phyloP scores from a whole-genome alignment of 2,797 vertebrate species.

The Dromococcyx pavoninus region DNA sequence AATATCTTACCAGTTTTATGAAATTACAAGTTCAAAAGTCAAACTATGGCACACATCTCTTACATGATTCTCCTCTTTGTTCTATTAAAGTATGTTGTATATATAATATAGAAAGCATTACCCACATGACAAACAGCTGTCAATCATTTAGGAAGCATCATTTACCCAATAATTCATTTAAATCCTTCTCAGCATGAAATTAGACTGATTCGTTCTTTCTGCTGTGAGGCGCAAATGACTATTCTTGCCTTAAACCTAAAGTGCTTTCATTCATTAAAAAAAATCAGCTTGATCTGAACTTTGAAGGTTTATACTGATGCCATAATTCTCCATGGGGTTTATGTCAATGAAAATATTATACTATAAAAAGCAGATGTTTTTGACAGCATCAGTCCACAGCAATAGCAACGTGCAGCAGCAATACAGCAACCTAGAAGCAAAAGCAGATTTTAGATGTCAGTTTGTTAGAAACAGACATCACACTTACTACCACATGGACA shows the following conservation, averaged over 20 bases:
- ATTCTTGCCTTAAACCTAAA: slow-evolving; percentile 12
- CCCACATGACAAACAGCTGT: not conserved
- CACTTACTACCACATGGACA: slow-evolving; percentile 35
- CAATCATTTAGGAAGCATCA: slow-evolving; percentile 12
- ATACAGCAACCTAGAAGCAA: not conserved
- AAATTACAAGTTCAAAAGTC: not conserved
- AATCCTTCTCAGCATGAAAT: slow-evolving; percentile 39
- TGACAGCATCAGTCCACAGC: not conserved
- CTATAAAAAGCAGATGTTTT: slow-evolving; percentile 4
- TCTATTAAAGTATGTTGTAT: not conserved
- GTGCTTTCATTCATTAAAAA: slow-evolving; percentile 37
- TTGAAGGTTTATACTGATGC: not conserved
- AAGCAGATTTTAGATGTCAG: slow-evolving; percentile 36
- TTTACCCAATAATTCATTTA: slow-evolving; percentile 54
- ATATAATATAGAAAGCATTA: not conserved
- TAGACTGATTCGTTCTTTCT: slow-evolving; percentile 51
- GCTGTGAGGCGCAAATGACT: slow-evolving; percentile 23
- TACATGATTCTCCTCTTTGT: not conserved
- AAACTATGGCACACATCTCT: not conserved
- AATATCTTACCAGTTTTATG: not conserved
- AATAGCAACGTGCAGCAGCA: not conserved
- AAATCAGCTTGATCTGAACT: slow-evolving; percentile 6
- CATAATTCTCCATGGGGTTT: not conserved
- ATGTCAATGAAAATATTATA: slow-evolving; percentile 5
- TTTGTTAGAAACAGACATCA: slow-evolving; percentile 45